Evolutionary conservation across 64 coral and sea anemone species (phyloP), one percentile per base, ranked within the genome.

Genomic region (Catalaphyllia jardinei): DNA sequence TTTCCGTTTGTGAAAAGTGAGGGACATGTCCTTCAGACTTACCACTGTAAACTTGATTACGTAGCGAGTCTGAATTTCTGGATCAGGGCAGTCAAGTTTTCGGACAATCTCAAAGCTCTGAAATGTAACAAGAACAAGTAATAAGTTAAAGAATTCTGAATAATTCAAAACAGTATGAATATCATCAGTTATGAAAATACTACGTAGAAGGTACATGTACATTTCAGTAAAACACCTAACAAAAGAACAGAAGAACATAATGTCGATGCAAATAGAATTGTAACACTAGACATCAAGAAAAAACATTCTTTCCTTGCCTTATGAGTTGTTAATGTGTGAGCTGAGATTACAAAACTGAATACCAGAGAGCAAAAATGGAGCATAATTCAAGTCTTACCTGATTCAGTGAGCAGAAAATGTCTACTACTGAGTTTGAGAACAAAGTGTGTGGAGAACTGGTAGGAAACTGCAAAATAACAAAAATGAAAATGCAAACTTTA

Each of bases 21-120:
- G 33, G 3, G 33, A 39, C 12, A 4, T 78, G 28, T 49, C 0
- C 38, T 20, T 14, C 19, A 74, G 0, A 67, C 78, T 87, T 59
- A 93, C 91, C 74, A 86, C 80, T 15, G 92, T 92, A 87, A 99
- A 95, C 62, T 95, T 99, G 73, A 99, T 89, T 42, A 95, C 39
- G 83, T 99, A 99, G 27, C 83, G 80, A 46, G 89, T 93, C 33
- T 89, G 88, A 5, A 95, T 95, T 57, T 86, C 76, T 19, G 97
- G 97, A 50, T 92, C 87, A 29, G 97, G 97, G 76, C 97, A 99
- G 24, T 99, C 94, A 12, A 99, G 88, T 86, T 95, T 95, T 75
- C 83, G 87, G 39, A 99, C 95, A 52, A 99, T 93, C 71, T 95
- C 94, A 78, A 93, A 99, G 78, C 93, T 95, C 97, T 99, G 90